phyloP scores from a whole-genome alignment of 2,888 invertebrate genomes.

The Platycheirus albimanus region DNA sequence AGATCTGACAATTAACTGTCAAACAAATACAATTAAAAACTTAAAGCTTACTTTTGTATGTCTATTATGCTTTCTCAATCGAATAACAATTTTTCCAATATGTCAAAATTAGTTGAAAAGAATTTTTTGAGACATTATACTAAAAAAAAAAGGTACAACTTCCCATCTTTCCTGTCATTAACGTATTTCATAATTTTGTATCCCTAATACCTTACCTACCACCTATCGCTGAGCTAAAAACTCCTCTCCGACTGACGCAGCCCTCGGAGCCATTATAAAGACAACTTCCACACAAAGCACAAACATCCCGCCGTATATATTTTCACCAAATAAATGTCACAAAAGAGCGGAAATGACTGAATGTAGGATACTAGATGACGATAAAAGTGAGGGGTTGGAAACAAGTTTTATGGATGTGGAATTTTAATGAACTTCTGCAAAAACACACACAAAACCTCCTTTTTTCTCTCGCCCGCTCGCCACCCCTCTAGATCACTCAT shows the following conservation, averaged over 20 bases:
- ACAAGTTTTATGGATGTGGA: constrained; percentile 64
- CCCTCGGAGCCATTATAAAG: constrained; percentile 21
- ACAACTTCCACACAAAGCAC: constrained; percentile 19
- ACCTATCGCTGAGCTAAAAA: constrained; percentile 20
- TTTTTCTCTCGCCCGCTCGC: background rate
- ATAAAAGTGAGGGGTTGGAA: background rate
- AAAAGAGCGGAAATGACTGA: constrained; percentile 52
- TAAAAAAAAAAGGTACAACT: constrained; percentile 1
- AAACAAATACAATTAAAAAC: constrained; percentile 17
- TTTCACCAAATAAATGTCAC: constrained; percentile 64
- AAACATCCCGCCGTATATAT: constrained; percentile 36
- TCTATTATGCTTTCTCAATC: background rate
- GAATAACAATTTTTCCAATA: constrained; percentile 6
- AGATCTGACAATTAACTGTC: background rate
- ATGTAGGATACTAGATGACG: constrained; percentile 12
- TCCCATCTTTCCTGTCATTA: constrained; percentile 39
- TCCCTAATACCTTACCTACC: constrained; percentile 37
- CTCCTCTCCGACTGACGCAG: constrained; percentile 27
- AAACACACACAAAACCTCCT: constrained; percentile 19
- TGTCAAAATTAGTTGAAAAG: constrained; percentile 33
- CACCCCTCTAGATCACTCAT: constrained; percentile 31
- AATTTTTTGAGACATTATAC: constrained; percentile 5
- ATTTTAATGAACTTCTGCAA: constrained; percentile 70
- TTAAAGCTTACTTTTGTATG: background rate
- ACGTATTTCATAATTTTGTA: constrained; percentile 41